Base-by-base conservation (phyloP, 1,140 invertebrate species). In the Orussus abietinus region DNA sequence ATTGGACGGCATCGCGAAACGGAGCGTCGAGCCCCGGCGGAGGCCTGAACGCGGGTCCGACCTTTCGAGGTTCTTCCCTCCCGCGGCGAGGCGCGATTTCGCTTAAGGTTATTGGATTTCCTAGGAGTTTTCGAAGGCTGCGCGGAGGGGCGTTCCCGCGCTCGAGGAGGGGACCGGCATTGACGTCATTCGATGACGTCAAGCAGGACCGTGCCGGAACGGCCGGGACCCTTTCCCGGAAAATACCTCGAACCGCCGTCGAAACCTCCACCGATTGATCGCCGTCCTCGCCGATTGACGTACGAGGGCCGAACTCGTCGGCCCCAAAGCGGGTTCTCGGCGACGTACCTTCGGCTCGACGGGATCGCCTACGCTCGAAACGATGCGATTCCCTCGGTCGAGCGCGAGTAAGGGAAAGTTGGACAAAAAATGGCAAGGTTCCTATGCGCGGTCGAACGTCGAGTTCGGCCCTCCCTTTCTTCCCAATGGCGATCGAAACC, bases 161-260 rank as follows among this genome's bases (percentile, higher is more conserved):
- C 22, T 25, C 6, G 22, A 7, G 22, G 22, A 25, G 22, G 22
- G 22, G 22, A n/a, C 43, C 39, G 45, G 52, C 45, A 62, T 64
- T 64, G 61, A 64, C 61, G 61, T 64, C 61, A 62, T 59, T 49
- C 36, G 19, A 51, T 64, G 61, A 64, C 61, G 61, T 64, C 61
- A 64, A 64, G 37, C 61, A 64, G 58, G 47, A 41, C 36, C 53
- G 61, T 64, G 43, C 29, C 36, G 37, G 47, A 49, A 45, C 31
- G 33, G 14, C 17, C 11, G 15, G 44, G 39, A 40, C 44, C 52
- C 44, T 36, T 19, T 41, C 9, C 17, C 42, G 28, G n/a, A n/a
- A n/a, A n/a, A n/a, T n/a, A n/a, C 34, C 38, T 31, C 7, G 21
- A 17, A 11, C 34, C 14, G 38, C 9, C 26, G 32, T 25, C 11